These are phyloP conservation scores for Enteromius argenteus DNA, from an alignment of 2,797 vertebrate species.

Conservation along the genomic window DNA sequence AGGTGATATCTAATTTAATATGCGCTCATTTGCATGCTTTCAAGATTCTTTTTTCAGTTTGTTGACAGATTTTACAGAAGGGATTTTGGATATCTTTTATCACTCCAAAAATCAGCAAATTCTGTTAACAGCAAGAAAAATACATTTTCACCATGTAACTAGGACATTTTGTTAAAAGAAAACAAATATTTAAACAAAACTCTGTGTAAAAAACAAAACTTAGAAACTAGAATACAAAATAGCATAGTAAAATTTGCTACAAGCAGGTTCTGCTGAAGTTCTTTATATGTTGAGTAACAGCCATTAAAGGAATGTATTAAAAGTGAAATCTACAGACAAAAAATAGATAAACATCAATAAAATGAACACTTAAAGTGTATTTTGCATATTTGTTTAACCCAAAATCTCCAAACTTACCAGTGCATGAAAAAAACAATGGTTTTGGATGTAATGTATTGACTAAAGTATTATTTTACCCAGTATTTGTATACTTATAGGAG, in stretches of 20 bases:
- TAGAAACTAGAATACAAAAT: too few relatives aligned
- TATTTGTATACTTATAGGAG: neutral
- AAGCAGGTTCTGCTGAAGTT: neutral
- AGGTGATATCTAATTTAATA: neutral
- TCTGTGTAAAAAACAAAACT: neutral
- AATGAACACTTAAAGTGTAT: neutral
- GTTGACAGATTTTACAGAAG: neutral
- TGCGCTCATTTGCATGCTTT: neutral
- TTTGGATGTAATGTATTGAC: neutral
- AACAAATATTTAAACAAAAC: neutral
- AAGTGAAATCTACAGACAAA: neutral
- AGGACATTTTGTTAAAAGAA: neutral
- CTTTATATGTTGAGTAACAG: neutral
- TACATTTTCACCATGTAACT: neutral
- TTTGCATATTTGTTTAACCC: neutral
- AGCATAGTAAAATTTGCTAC: neutral
- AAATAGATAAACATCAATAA: neutral
- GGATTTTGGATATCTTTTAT: too few relatives aligned
- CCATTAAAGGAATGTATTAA: neutral
- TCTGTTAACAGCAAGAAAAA: neutral
- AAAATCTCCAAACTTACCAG: neutral
- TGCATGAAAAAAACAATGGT: neutral
- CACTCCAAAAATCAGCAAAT: neutral
- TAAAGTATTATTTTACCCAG: neutral
- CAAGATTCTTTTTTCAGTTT: neutral